These are phyloP conservation scores for Resseliella maxima DNA, from an alignment of 2,888 invertebrate species.

Conservation along the genomic window DNA sequence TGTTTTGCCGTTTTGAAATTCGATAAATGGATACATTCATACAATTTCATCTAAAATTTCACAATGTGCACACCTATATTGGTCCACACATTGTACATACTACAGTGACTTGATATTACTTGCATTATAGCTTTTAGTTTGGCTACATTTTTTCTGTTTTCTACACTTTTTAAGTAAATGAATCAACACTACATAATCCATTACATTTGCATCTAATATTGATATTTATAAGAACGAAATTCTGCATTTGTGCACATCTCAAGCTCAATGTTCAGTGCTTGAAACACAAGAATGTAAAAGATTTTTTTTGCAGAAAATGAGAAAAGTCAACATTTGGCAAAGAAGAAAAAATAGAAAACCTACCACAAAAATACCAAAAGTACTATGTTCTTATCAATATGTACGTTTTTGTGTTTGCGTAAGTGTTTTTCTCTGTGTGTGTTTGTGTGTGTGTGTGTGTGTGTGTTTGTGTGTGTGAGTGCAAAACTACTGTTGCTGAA, in stretches of 20 bases:
- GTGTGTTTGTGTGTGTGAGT: too few relatives aligned
- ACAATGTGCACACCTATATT: too few relatives aligned
- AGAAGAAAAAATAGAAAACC: neutral
- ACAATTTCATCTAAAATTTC: too few relatives aligned
- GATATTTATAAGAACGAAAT: neutral
- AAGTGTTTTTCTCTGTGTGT: too few relatives aligned
- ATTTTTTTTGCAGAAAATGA: neutral
- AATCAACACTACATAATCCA: neutral
- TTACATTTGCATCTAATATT: constrained; percentile 33
- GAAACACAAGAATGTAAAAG: neutral
- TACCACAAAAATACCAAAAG: neutral
- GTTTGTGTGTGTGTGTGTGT: too few relatives aligned
- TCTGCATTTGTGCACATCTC: neutral
- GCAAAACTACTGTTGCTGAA: too few relatives aligned
- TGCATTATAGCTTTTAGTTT: neutral
- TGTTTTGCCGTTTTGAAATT: too few relatives aligned
- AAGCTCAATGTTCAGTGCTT: neutral
- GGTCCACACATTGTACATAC: too few relatives aligned
- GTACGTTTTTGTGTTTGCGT: too few relatives aligned
- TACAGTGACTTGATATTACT: neutral
- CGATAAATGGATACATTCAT: too few relatives aligned
- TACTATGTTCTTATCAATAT: neutral
- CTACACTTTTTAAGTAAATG: neutral
- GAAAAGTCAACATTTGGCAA: neutral
- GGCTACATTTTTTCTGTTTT: neutral